Conservation (phyloP, 1,140 invertebrate genomes). For the Micrasema minimum region DNA sequence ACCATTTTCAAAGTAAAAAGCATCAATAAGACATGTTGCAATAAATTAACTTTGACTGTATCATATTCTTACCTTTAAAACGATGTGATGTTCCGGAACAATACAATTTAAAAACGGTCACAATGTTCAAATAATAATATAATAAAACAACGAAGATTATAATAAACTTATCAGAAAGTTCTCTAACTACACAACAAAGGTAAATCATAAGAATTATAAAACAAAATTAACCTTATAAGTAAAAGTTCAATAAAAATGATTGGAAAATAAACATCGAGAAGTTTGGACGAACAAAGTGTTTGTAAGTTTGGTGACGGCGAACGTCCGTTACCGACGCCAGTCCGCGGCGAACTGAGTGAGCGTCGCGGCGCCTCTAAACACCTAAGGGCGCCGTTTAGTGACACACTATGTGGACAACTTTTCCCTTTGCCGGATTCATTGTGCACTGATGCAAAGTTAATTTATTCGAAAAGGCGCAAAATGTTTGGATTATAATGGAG, state of each 20-base stretch:
- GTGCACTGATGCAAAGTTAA: conserved; percentile 1
- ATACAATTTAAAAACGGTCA: not conserved
- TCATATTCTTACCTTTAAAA: no score
- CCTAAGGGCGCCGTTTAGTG: conserved; percentile 5
- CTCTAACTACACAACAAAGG: not conserved
- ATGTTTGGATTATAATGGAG: no score
- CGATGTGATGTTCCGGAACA: no score
- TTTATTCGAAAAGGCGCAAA: no score
- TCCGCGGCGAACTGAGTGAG: conserved; percentile 31
- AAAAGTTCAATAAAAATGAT: not conserved
- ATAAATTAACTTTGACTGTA: no score
- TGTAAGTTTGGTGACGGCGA: not conserved
- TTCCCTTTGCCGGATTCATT: conserved; percentile 6
- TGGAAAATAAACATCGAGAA: conserved; percentile 10
- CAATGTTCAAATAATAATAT: no score
- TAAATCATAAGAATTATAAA: not conserved
- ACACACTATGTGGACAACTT: conserved; percentile 9
- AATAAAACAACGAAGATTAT: no score
- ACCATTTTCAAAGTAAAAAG: no score
- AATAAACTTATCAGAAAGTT: not conserved
- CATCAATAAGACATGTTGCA: no score
- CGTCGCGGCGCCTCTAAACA: conserved; percentile 21
- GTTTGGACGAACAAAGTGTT: not conserved
- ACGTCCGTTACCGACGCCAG: conserved; percentile 34
- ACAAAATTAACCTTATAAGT: not conserved